These are phyloP conservation scores for Ruditapes philippinarum DNA, from an alignment of 1,140 invertebrate species.

Conservation along the genomic window DNA sequence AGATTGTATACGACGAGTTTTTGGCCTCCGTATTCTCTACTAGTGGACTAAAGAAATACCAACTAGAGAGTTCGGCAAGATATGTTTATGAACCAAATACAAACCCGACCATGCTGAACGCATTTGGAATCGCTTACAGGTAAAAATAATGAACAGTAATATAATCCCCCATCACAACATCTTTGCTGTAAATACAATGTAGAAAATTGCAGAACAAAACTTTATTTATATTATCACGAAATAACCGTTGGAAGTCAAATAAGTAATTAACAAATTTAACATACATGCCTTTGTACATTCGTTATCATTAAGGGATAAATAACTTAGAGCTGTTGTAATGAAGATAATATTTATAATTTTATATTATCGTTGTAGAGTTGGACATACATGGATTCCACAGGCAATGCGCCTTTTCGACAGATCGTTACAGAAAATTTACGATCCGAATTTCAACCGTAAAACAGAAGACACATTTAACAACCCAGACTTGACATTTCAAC, in stretches of 20 bases:
- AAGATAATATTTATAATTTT: too few species aligned
- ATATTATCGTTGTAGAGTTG: not conserved
- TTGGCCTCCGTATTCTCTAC: conserved; percentile 88
- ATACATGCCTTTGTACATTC: not conserved
- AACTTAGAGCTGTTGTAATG: too few species aligned
- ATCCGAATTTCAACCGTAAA: not conserved
- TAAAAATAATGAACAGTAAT: not conserved
- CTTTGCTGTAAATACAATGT: too few species aligned
- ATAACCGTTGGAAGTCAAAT: not conserved
- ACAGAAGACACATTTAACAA: not conserved
- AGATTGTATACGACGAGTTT: conserved; percentile 94
- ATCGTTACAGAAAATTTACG: not conserved
- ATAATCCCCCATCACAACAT: too few species aligned
- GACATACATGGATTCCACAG: not conserved
- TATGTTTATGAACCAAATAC: not conserved
- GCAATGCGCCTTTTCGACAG: not conserved
- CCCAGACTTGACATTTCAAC: not conserved
- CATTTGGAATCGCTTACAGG: conserved; percentile 34
- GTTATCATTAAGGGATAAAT: not conserved
- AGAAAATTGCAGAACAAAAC: too few species aligned
- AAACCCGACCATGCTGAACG: not conserved
- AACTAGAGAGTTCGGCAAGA: not conserved
- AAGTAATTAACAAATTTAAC: too few species aligned
- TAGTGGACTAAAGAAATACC: not conserved
- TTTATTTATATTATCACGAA: not conserved